Evolutionary conservation across 2,797 vertebrate species (phyloP).

Genomic region (Paramormyrops hopkinsi): DNA sequence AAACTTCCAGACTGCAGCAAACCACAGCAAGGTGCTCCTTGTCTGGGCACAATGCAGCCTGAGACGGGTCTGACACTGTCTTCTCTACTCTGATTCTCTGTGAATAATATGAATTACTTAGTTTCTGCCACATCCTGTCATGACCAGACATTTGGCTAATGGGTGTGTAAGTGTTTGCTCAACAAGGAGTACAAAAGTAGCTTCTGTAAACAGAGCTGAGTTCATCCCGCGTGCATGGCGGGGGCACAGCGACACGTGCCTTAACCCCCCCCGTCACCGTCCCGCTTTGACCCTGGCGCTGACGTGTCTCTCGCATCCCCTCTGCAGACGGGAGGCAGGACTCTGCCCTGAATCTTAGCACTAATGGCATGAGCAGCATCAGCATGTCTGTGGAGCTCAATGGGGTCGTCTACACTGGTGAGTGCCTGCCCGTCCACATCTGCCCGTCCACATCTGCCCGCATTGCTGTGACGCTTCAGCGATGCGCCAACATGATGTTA

Average conservation of each 20-base stretch:
- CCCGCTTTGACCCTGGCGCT: neutral
- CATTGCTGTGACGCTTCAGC: neutral
- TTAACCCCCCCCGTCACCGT: neutral
- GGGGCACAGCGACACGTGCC: neutral
- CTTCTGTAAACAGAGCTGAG: neutral
- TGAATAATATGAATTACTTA: neutral
- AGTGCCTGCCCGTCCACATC: slow-evolving; percentile 23
- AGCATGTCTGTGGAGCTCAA: slow-evolving; percentile 97
- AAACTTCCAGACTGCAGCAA: neutral
- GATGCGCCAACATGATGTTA: neutral
- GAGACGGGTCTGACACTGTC: neutral
- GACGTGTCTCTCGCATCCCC: slow-evolving; percentile 4
- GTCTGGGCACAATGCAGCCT: neutral
- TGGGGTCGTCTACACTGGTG: slow-evolving; percentile 87
- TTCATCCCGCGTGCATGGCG: neutral
- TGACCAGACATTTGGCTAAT: neutral
- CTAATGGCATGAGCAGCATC: slow-evolving; percentile 84
- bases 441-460: neutral
- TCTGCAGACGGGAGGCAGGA: slow-evolving; percentile 73
- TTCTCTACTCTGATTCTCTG: neutral
- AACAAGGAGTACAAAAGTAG: neutral
- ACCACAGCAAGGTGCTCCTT: neutral
- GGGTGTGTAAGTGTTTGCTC: neutral
- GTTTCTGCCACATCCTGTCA: neutral
- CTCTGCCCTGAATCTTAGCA: slow-evolving; percentile 63